These are phyloP conservation scores for Lepidochrysops patricia DNA, from an alignment of 2,888 invertebrate genomes.

Conservation along the genomic window DNA sequence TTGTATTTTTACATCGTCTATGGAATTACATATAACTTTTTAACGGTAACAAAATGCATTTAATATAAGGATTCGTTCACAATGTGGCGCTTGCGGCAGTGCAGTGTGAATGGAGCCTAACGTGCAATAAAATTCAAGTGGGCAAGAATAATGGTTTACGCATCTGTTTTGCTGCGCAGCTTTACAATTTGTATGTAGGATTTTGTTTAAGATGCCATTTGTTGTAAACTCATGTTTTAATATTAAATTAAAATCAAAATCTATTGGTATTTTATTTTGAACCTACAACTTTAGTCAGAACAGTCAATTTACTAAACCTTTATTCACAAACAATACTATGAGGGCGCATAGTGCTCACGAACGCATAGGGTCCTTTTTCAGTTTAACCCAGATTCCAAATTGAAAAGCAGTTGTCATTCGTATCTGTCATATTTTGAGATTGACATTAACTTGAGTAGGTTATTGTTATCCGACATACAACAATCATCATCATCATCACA, in stretches of 20 bases:
- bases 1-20: background rate
- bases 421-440: too few species aligned
- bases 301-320: too few species aligned
- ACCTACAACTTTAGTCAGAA: background rate
- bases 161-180: conserved; percentile 54
- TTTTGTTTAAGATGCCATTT: conserved; percentile 68
- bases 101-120: background rate
- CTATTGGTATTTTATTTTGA: conserved; percentile 33
- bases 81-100: background rate
- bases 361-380: too few species aligned
- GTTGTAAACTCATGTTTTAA: conserved; percentile 73
- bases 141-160: conserved; percentile 22
- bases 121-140: conserved; percentile 19
- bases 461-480: too few species aligned
- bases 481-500: too few species aligned
- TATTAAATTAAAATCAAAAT: conserved; percentile 66
- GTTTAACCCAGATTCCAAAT: too few species aligned
- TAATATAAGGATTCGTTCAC: conserved; percentile 11
- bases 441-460: too few species aligned
- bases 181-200: conserved; percentile 68
- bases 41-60: background rate
- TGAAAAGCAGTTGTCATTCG: too few species aligned
- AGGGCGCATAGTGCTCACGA: too few species aligned
- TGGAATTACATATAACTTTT: background rate
- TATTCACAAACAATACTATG: background rate